Evolutionary conservation across 2,797 vertebrate genomes (phyloP).

Genomic region (Leucoraja ocellata): DNA sequence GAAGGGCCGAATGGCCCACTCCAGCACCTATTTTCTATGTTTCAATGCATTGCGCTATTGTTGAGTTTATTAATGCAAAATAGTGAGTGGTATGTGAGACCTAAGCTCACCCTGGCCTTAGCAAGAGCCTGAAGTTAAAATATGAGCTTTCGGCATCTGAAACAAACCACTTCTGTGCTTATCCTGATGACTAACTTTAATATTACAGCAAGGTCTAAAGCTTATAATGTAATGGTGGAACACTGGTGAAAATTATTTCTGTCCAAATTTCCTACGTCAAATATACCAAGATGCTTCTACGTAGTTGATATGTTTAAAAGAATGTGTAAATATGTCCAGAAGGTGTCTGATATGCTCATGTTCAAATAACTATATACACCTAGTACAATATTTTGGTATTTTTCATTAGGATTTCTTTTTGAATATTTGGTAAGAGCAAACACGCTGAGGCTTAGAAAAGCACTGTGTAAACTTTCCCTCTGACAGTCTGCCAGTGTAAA

Average conservation of each 20-base stretch:
- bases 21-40: too few relatives aligned
- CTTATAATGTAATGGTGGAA: neutral
- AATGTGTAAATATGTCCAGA: neutral
- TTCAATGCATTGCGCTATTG: neutral
- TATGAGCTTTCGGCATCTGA: neutral
- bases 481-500: conserved; percentile 31
- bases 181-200: neutral
- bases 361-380: neutral
- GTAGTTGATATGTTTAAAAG: neutral
- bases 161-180: neutral
- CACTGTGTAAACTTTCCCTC: conserved; percentile 22
- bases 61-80: neutral
- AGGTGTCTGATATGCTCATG: neutral
- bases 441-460: conserved; percentile 11
- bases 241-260: neutral
- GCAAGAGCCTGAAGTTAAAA: neutral
- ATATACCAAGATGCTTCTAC: neutral
- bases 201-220: neutral
- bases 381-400: neutral
- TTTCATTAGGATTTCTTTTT: neutral
- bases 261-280: neutral
- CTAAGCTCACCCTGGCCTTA: neutral
- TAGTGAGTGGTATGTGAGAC: neutral
- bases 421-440: conserved; percentile 31
- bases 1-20: too few relatives aligned